Evolutionary conservation across 2,888 invertebrate genomes (phyloP), one percentile per base, ranked within the genome.

Genomic region (Alsophila aescularia): DNA sequence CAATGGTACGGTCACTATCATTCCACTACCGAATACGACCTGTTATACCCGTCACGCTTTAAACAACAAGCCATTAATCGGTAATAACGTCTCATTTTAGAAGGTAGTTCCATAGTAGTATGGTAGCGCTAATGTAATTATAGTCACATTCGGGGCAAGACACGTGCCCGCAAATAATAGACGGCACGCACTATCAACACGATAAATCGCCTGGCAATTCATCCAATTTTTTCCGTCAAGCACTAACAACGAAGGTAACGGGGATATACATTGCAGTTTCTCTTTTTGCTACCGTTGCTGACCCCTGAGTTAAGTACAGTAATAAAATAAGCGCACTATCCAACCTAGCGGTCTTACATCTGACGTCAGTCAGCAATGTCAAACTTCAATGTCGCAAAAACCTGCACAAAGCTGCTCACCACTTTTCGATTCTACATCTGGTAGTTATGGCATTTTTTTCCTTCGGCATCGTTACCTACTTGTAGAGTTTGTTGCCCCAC

Each of bases 201-300:
- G 50, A 52, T 48, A 68, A 73, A 67, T 68, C 56, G 63, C 66
- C 66, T 55, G 62, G 75, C 72, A 76, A 74, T 71, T 69, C 61
- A 66, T 65, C 51, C 51, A 64, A 77, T 81, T 74, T 67, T 79
- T 79, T 81, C 74, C 77, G 70, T 74, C 66, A 66, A 54, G 66
- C 62, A 52, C 51, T 49, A 48, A 41, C 54, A 50, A 35, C 18
- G 43, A 51, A 58, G 52, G 50, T 70, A 71, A 72, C 72, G 67
- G 69, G 45, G 52, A 51, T 54, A 40, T 55, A 58, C 41, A 59
- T 44, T 45, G 39, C 39, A 60, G 61, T 76, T 70, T 74, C 73
- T 74, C 65, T 73, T 70, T 72, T 67, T 57, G 56, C 54, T 52
- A 70, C 66, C 61, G 66, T 62, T 58, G 60, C 49, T 77, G 73